phyloP scores from a whole-genome alignment of 2,113 vertebrate genomes.

The Corydoras sp. region DNA sequence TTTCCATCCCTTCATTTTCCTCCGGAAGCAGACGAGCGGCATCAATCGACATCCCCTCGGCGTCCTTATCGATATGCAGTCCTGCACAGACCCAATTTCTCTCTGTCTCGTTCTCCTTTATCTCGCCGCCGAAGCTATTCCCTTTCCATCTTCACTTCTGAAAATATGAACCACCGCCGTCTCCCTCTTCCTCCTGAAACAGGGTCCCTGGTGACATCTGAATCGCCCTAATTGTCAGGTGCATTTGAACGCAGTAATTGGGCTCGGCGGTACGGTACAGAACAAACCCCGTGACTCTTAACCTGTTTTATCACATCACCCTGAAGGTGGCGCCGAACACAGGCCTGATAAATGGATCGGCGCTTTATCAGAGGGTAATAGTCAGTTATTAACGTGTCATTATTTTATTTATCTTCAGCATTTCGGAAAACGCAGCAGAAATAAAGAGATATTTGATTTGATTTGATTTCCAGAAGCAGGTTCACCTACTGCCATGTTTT shows the following conservation, averaged over 20 bases:
- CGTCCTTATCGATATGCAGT: constrained; percentile 40
- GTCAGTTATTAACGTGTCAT: too few relatives aligned
- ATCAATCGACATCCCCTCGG: constrained; percentile 23
- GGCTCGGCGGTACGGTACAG: background rate
- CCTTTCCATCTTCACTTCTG: background rate
- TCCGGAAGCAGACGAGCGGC: constrained; percentile 6
- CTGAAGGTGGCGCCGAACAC: background rate
- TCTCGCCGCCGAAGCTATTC: constrained; percentile 15
- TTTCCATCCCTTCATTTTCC: constrained; percentile 28
- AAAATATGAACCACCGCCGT: constrained; percentile 5
- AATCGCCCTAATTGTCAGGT: constrained; percentile 10
- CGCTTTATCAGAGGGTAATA: background rate
- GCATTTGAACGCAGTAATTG: background rate
- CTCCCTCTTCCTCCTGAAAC: background rate
- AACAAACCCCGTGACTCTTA: background rate
- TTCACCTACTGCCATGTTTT: too few relatives aligned
- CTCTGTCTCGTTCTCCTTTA: constrained; percentile 13
- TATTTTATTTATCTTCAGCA: too few relatives aligned
- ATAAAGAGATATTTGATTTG: too few relatives aligned
- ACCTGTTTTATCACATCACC: background rate
- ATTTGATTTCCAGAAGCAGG: too few relatives aligned
- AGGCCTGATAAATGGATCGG: too few relatives aligned
- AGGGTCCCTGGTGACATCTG: constrained; percentile 1
- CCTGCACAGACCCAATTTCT: constrained; percentile 16
- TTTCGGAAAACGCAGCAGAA: too few relatives aligned